Percentiles rank a stretch among this genome's conserved stretches.
Evolutionary conservation across 2,888 invertebrate species (phyloP).

Genomic region (Vandiemenella viatica): DNA sequence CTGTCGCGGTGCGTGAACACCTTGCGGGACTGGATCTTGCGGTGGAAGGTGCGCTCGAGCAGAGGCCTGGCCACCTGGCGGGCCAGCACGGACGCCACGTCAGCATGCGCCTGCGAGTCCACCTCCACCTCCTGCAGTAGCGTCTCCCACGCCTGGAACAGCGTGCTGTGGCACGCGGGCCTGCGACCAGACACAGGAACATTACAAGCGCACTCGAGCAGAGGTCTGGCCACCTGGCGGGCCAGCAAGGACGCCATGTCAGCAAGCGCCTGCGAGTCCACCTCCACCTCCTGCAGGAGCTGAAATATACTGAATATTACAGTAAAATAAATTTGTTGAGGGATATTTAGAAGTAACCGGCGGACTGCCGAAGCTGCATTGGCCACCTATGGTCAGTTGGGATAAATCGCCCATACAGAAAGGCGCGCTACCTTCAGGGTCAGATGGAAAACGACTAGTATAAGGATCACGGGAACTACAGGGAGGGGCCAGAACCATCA

Average conservation of each 20-base stretch:
- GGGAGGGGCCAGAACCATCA: too few species aligned
- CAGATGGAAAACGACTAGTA: too few species aligned
- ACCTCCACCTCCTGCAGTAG: constrained; percentile 81
- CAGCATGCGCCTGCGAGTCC: constrained; percentile 71
- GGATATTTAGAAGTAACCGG: too few species aligned
- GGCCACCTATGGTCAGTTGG: too few species aligned
- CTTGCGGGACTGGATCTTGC: constrained; percentile 82
- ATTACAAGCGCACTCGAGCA: constrained; percentile 74
- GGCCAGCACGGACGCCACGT: constrained; percentile 65
- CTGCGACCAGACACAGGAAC: constrained; percentile 35
- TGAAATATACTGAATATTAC: too few species aligned
- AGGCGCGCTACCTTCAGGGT: too few species aligned
- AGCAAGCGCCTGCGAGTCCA: constrained; percentile 70
- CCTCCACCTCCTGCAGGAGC: constrained; percentile 77
- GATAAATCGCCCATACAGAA: too few species aligned
- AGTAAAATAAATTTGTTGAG: too few species aligned
- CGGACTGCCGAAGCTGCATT: too few species aligned
- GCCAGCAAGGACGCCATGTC: constrained; percentile 70
- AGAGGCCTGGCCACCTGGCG: constrained; percentile 67
- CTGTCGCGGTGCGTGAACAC: constrained; percentile 81
- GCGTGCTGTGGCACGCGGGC: constrained; percentile 60
- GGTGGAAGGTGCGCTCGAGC: constrained; percentile 72
- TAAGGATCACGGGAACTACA: too few species aligned
- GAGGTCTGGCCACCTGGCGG: constrained; percentile 61
- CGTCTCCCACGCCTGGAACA: constrained; percentile 83